A percentile compares a stretch with the other conserved stretches of the same genome.
Evolutionary conservation across 2,797 vertebrate species (phyloP).

Genomic region (Hoplostethus mediterraneus): DNA sequence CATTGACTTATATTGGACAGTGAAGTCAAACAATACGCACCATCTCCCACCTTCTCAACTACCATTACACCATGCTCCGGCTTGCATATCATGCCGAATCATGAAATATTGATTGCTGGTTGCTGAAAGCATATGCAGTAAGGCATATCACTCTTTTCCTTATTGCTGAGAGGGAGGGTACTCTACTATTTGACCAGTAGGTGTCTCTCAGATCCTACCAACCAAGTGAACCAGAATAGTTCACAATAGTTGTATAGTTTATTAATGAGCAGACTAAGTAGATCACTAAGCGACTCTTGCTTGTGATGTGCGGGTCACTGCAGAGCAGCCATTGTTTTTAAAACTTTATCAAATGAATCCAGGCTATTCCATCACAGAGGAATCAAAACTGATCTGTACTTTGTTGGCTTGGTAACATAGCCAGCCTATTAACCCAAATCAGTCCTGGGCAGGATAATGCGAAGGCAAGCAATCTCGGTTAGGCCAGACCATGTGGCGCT

Average conservation of each 20-base stretch:
- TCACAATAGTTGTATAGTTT: slow-evolving; percentile 61
- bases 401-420: no score
- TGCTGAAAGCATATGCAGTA: neutral
- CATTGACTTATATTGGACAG: neutral
- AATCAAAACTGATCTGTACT: neutral
- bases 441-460: neutral
- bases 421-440: neutral
- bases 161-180: slow-evolving; percentile 15
- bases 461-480: neutral
- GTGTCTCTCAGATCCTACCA: slow-evolving; percentile 79
- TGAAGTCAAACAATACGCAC: neutral
- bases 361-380: neutral
- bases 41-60: neutral
- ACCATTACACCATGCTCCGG: neutral
- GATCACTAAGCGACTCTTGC: slow-evolving; percentile 42
- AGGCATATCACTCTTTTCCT: no score
- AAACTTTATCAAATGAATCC: neutral
- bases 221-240: slow-evolving; percentile 4
- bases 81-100: neutral
- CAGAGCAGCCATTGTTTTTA: neutral
- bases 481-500: neutral
- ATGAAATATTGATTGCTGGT: neutral
- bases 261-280: slow-evolving; percentile 75
- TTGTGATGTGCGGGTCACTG: slow-evolving; percentile 52
- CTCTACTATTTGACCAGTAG: slow-evolving; percentile 76